A percentile compares a stretch with the other conserved stretches of the same genome.
phyloP scores from a whole-genome alignment of 2,797 vertebrate genomes.

The Alcedo quadribrachys region DNA sequence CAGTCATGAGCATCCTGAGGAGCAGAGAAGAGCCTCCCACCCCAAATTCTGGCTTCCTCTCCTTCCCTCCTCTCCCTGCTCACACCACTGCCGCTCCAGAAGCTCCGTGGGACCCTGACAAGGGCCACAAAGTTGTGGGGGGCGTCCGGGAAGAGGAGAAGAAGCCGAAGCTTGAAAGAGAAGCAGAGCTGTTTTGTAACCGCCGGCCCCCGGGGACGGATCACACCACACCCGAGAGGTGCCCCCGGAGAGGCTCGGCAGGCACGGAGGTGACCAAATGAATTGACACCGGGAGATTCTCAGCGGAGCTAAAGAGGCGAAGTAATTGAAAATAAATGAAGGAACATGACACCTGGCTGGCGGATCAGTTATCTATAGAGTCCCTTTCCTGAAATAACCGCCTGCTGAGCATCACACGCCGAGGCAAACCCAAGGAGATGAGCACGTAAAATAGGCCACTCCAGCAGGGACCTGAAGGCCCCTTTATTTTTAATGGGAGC shows the following conservation, averaged over 20 bases:
- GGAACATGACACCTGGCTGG: constrained; percentile 63
- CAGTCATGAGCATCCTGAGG: fast-evolving
- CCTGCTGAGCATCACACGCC: neutral
- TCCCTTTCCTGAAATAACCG: constrained; percentile 68
- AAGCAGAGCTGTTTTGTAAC: constrained; percentile 48
- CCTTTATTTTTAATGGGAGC: constrained; percentile 63
- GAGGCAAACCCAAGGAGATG: constrained; percentile 39
- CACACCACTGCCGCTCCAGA: neutral
- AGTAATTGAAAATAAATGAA: constrained; percentile 74
- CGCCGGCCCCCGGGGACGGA: neutral
- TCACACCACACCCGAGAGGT: neutral
- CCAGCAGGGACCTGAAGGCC: constrained; percentile 60
- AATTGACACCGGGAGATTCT: constrained; percentile 37
- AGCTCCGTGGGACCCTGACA: neutral
- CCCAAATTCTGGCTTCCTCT: fast-evolving
- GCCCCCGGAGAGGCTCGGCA: neutral
- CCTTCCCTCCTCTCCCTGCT: neutral
- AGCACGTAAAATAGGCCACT: constrained; percentile 59
- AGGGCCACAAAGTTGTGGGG: neutral
- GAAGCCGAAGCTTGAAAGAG: neutral
- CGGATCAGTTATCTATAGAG: constrained; percentile 70
- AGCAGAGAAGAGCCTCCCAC: neutral
- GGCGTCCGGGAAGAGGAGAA: neutral
- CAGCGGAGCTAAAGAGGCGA: neutral
- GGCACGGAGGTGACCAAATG: constrained; percentile 35